Evolutionary conservation across 2,888 invertebrate species (phyloP).

Genomic region (Oscheius sp.): DNA sequence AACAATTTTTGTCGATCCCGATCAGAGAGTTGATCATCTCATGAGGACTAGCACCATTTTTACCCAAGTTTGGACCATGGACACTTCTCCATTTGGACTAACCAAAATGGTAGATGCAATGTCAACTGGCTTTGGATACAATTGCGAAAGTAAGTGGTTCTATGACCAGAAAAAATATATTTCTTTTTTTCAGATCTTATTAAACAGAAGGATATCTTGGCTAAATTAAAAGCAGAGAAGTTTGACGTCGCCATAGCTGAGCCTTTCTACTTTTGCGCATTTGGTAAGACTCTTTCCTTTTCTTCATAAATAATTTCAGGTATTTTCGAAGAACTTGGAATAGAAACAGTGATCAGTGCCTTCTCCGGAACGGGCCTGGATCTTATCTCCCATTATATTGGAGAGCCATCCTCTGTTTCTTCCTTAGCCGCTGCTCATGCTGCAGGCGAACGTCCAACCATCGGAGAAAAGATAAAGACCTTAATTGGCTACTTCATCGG

Average conservation of each 20-base stretch:
- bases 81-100: not conserved
- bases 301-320: not conserved
- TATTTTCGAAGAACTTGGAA: slow-evolving; percentile 17
- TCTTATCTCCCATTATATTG: slow-evolving; percentile 18
- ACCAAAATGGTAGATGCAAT: slow-evolving; percentile 11
- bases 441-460: not conserved
- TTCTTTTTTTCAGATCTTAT: slow-evolving; percentile 9
- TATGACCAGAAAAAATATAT: not conserved
- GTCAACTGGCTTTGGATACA: slow-evolving; percentile 10
- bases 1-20: slow-evolving; percentile 14
- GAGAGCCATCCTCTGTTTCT: slow-evolving; percentile 15
- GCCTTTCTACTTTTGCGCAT: slow-evolving; percentile 33
- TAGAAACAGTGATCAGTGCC: slow-evolving; percentile 16
- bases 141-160: slow-evolving; percentile 12
- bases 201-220: slow-evolving; percentile 17
- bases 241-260: slow-evolving; percentile 34
- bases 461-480: slow-evolving; percentile 17
- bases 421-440: slow-evolving; percentile 9
- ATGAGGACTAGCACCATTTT: slow-evolving; percentile 18
- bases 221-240: slow-evolving; percentile 19
- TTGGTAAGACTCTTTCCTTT: slow-evolving; percentile 7
- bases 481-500: slow-evolving; percentile 10
- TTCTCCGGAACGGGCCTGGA: slow-evolving; percentile 25
- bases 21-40: slow-evolving; percentile 6
- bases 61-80: slow-evolving; percentile 20